These are phyloP conservation scores for Balaeniceps rex DNA, from an alignment of 2,113 vertebrate genomes.

Conservation along the genomic window DNA sequence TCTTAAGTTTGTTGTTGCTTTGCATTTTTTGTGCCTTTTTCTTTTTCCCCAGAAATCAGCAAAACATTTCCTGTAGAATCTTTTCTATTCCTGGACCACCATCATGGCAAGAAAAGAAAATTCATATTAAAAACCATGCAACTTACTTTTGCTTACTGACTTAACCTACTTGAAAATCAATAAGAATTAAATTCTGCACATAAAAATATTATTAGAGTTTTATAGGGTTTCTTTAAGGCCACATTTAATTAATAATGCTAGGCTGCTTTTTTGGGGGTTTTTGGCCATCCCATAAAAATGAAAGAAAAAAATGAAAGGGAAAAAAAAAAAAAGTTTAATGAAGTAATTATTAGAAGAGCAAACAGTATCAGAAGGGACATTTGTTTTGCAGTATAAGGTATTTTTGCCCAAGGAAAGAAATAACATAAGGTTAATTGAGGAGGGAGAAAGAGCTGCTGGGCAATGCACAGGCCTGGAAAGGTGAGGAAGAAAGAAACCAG, in stretches of 20 bases:
- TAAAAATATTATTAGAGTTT: conserved; percentile 54
- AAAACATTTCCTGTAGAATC: not conserved
- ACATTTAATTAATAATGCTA: conserved; percentile 31
- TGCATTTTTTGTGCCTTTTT: not conserved
- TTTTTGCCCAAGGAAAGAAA: conserved; percentile 32
- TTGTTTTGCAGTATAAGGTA: not conserved
- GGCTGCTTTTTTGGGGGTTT: not conserved
- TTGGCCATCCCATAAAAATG: not conserved
- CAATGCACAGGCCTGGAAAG: not conserved
- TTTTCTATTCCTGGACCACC: not conserved
- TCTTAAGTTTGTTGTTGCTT: not conserved
- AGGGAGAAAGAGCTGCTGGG: not conserved
- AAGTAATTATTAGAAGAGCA: conserved; percentile 27
- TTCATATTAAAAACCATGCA: not conserved
- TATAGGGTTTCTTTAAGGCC: conserved; percentile 7
- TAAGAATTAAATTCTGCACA: conserved; percentile 20
- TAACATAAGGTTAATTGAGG: conserved; percentile 47
- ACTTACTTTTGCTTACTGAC: not conserved
- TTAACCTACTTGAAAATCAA: conserved; percentile 41
- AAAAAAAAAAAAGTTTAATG: not conserved
- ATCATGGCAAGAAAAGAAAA: not conserved
- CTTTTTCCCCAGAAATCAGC: not conserved
- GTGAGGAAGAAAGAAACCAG: not conserved
- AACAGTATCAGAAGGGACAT: not conserved
- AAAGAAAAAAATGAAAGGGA: not conserved